Conservation (phyloP, 2,113 vertebrate species). For the Lophochroa leadbeateri region DNA sequence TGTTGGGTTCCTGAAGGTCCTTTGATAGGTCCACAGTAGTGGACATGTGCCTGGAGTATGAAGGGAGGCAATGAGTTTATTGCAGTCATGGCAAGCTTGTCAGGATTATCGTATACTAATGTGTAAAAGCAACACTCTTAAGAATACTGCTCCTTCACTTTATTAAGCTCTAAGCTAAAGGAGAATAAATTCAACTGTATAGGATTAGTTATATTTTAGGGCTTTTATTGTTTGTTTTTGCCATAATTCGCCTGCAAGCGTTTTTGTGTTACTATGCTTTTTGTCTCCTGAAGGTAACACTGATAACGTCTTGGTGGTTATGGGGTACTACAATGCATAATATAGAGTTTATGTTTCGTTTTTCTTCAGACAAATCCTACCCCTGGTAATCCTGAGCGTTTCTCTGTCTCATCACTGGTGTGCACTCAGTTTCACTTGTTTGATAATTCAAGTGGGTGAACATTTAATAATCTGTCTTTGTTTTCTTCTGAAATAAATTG, state of each 20-base stretch:
- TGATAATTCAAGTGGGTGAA: slow-evolving; percentile 29
- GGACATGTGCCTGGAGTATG: not conserved
- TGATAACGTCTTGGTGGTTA: not conserved
- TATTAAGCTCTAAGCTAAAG: not conserved
- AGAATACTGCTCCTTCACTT: not conserved
- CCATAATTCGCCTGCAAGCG: not conserved
- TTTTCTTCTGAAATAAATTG: slow-evolving; percentile 18
- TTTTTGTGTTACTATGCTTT: not conserved
- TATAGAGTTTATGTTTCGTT: not conserved
- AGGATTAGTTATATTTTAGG: not conserved
- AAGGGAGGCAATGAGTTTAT: not conserved
- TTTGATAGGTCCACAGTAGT: not conserved
- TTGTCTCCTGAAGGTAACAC: not conserved
- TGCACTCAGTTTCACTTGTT: slow-evolving; percentile 20
- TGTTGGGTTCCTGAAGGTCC: not conserved
- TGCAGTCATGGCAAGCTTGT: not conserved
- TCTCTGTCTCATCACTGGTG: not conserved
- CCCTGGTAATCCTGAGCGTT: not conserved
- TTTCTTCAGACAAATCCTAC: not conserved
- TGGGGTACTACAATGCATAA: not conserved
- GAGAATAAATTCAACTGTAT: not conserved
- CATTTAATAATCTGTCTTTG: slow-evolving; percentile 24
- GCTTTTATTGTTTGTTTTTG: not conserved
- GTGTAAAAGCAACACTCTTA: not conserved
- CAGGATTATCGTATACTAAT: not conserved